These are phyloP conservation scores for Drosophila orosa DNA, from an alignment of 1,140 invertebrate genomes.

Conservation along the genomic window DNA sequence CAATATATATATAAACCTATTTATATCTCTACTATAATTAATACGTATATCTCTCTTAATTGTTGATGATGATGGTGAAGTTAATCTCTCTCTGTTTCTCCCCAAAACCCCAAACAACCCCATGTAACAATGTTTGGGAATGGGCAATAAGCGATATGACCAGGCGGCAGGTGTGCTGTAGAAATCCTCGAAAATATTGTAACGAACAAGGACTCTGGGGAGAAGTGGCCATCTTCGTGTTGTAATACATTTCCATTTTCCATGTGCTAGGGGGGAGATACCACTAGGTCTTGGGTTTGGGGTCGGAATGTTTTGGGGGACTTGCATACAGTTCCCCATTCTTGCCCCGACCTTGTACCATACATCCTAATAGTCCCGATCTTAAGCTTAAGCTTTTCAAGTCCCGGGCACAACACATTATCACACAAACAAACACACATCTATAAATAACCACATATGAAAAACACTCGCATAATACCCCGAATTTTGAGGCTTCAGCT, in stretches of 20 bases:
- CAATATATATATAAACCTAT: constrained; percentile 52
- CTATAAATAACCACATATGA: constrained; percentile 60
- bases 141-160: constrained; percentile 88
- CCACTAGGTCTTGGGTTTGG: constrained; percentile 12
- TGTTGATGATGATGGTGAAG: constrained; percentile 82
- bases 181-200: constrained; percentile 84
- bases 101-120: constrained; percentile 53
- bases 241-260: constrained; percentile 84
- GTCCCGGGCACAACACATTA: constrained; percentile 20
- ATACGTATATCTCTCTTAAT: constrained; percentile 77
- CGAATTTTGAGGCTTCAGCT: constrained; percentile 61
- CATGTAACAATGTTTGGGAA: constrained; percentile 85
- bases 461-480: constrained; percentile 15
- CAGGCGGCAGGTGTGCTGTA: constrained; percentile 86
- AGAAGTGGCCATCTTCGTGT: constrained; percentile 84
- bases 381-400: constrained; percentile 17
- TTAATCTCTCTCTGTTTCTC: constrained; percentile 85
- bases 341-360: constrained; percentile 40
- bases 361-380: constrained; percentile 24
- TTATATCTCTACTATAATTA: constrained; percentile 53
- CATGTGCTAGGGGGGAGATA: constrained; percentile 41
- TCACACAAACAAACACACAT: constrained; percentile 28
- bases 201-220: constrained; percentile 81
- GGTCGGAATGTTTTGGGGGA: constrained; percentile 17
- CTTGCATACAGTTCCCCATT: constrained; percentile 11